Conservation (phyloP, 2,797 vertebrate species). For the Morelia viridis region DNA sequence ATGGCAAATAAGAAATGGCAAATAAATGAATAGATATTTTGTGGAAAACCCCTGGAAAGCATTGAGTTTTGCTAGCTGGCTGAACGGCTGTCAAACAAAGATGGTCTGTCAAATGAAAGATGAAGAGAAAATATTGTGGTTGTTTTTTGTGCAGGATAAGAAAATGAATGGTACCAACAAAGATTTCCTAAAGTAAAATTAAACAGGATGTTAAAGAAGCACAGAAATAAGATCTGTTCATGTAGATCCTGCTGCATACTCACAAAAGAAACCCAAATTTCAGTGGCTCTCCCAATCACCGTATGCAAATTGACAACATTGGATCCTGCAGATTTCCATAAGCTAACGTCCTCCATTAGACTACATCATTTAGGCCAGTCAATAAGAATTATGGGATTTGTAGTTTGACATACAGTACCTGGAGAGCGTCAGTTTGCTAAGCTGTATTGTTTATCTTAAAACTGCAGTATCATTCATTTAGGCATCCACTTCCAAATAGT, state of each 20-base stretch:
- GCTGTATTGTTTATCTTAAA: background rate
- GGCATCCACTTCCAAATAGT: background rate
- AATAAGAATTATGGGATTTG: background rate
- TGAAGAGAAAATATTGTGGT: slow-evolving; percentile 17
- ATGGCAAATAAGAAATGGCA: background rate
- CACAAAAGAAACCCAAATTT: background rate
- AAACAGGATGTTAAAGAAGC: background rate
- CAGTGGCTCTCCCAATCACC: background rate
- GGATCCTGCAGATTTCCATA: background rate
- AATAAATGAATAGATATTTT: slow-evolving; percentile 29
- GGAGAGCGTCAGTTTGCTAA: background rate
- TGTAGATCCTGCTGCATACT: background rate
- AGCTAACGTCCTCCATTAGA: background rate
- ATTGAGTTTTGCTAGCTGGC: background rate
- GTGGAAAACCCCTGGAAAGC: slow-evolving; percentile 12
- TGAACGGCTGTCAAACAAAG: slow-evolving; percentile 1
- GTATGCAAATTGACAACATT: background rate
- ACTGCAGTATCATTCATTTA: background rate
- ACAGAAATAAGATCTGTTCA: background rate
- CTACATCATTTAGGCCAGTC: background rate
- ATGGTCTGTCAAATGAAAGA: background rate
- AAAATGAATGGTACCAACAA: background rate
- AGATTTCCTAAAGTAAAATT: background rate
- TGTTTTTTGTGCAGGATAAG: background rate
- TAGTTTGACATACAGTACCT: background rate